Evolutionary conservation across 2,113 vertebrate species (phyloP), one percentile per base, ranked within the genome.

Genomic region (Stomatorhinus ivindoensis): DNA sequence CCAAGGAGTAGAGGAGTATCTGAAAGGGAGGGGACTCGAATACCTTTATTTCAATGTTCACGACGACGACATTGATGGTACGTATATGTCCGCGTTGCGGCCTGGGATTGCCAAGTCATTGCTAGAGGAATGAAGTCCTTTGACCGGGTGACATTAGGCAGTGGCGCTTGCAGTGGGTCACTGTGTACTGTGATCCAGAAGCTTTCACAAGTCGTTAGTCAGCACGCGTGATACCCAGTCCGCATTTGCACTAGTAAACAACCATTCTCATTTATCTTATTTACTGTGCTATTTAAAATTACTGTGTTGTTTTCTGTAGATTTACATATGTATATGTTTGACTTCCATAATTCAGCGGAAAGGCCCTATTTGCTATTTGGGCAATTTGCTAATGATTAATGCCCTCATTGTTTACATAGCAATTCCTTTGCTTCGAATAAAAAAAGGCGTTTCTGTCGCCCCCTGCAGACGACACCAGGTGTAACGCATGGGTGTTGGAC

Each of bases 1-100:
- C 82, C 98, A 99, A 93, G 98, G 98, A 89, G 95, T 98, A 83
- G 98, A 98, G 55, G 98, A 99, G 86, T 99, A 97, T 92, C 99
- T 98, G 96, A 99, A 99, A 95, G 98, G 98, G 91, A 97, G 98
- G 95, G 98, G 98, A 90, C 94, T 99, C 94, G 98, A 99, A 92
- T 99, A 99, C 93, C 96, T 99, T 89, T 99, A 99, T 94, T 97
- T 99, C 91, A 99, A 94, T 90, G 97, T 99, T 13, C 98, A 99
- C 15, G 98, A 99, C 87, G 98, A 99, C 92, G 98, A 99, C 94
- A 94, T 98, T 92, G 98, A 99, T 76, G 98, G 98, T 98, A 96
- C 97, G 1, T 46, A 7, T 27, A 73, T 98, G 98, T 98, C 95
- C 97, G 1, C 35, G 5, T 24, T 31, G 85, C 48, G 17, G 48